These are phyloP conservation scores for Melipona quadrifasciata DNA, from an alignment of 1,140 invertebrate species.

Conservation along the genomic window DNA sequence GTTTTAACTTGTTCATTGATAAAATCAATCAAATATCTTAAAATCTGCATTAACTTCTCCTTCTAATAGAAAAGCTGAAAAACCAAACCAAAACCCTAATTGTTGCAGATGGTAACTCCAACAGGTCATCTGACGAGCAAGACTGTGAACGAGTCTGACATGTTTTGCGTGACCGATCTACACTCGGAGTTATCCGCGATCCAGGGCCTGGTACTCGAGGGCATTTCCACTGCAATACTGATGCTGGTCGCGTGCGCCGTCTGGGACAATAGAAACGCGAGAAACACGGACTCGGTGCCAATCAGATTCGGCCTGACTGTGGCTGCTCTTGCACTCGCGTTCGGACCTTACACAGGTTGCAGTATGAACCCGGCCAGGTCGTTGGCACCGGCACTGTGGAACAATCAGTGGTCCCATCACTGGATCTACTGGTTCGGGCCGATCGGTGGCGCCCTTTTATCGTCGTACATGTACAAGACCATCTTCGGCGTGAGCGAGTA, in stretches of 20 bases:
- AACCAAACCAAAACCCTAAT: not conserved
- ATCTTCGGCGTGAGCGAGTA: constrained; percentile 61
- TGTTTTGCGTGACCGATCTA: constrained; percentile 84
- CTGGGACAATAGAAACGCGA: constrained; percentile 82
- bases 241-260: constrained; percentile 87
- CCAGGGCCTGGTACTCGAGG: constrained; percentile 84
- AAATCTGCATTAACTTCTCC: too few relatives aligned
- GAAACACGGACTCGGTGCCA: constrained; percentile 80
- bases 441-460: constrained; percentile 77
- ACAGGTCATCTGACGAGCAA: constrained; percentile 49
- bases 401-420: constrained; percentile 86
- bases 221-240: constrained; percentile 86
- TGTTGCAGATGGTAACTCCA: constrained; percentile 80
- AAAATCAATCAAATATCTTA: too few relatives aligned
- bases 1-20: too few relatives aligned
- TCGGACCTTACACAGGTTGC: constrained; percentile 86
- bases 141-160: constrained; percentile 54
- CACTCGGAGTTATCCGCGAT: constrained; percentile 76
- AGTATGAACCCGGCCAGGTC: constrained; percentile 93
- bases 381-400: constrained; percentile 89
- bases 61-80: not conserved
- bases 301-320: constrained; percentile 83
- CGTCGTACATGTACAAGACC: constrained; percentile 77
- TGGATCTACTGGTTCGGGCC: constrained; percentile 86
- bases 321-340: constrained; percentile 78